Evolutionary conservation across 2,888 invertebrate species (phyloP), one percentile per base, ranked within the genome.

Genomic region (Drosophila setosimentum): DNA sequence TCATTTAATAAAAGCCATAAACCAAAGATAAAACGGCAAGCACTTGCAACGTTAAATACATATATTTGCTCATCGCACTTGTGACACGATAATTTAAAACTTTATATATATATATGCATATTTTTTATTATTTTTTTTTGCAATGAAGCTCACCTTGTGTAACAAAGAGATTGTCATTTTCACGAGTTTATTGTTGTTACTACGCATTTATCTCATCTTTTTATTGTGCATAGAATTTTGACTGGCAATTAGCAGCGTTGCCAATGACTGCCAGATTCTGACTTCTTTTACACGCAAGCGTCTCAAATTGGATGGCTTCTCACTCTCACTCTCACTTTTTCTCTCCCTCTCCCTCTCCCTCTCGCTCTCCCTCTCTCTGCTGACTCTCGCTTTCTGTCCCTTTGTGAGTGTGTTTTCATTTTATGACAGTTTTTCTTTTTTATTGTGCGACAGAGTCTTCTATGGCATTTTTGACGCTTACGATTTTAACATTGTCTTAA

Each of bases 401-500:
- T 16, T 45, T 45, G 21, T 4, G 24, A 45, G 24, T 49, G 16
- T 78, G 68, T 57, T 69, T 70, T 51, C 27, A 66, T 80, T 86
- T 86, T 89, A 86, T 84, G 79, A 70, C 73, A 76, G 89, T 82
- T 89, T 75, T 76, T 75, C 71, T 69, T 87, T 76, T 89, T 87
- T 89, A 87, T 87, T 88, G 82, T 77, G 68, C 74, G 70, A 68
- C 82, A 53, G 81, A 76, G 73, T 87, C 79, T 80, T 83, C 87
- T 88, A 84, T 86, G 88, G 73, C 84, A 69, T 80, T 79, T 89
- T 87, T 89, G 77, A 85, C 89, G 89, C 85, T 88, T 79, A 84
- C 88, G 78, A 89, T 83, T 90, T 90, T 54, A 73, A 88, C 90
- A 90, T 82, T 79, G 82, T 83, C 83, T 90, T 87, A 87, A 87